These are phyloP conservation scores for Trachelus tabidus DNA, from an alignment of 2,888 invertebrate genomes.

Conservation along the genomic window DNA sequence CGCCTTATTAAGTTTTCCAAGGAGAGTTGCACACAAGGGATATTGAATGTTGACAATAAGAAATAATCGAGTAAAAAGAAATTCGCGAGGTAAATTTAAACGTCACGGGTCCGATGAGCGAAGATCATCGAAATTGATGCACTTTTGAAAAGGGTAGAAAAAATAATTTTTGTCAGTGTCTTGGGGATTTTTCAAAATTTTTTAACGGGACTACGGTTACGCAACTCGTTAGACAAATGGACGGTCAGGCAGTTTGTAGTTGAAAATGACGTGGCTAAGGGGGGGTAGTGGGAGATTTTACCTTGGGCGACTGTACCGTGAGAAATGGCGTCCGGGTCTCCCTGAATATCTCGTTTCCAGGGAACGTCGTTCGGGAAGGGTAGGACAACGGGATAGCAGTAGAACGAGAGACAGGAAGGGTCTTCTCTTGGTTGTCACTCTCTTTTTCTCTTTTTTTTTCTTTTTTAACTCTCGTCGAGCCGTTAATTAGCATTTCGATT, in stretches of 20 bases:
- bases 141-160: neutral
- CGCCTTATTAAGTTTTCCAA: neutral
- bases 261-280: neutral
- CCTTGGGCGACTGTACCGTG: neutral
- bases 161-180: neutral
- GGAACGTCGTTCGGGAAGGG: neutral
- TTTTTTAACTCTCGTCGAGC: constrained; percentile 18
- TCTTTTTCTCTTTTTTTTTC: constrained; percentile 5
- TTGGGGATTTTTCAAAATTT: neutral
- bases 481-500: constrained; percentile 59
- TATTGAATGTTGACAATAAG: neutral
- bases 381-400: neutral
- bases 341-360: neutral
- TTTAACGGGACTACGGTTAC: neutral
- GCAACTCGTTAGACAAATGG: neutral
- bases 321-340: neutral
- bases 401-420: neutral
- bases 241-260: no score
- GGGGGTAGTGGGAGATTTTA: neutral
- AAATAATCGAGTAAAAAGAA: neutral
- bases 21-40: neutral
- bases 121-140: neutral
- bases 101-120: neutral
- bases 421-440: constrained; percentile 13
- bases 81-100: no score